Conservation (phyloP, 1,140 invertebrate genomes). For the Elysia chlorotica region DNA sequence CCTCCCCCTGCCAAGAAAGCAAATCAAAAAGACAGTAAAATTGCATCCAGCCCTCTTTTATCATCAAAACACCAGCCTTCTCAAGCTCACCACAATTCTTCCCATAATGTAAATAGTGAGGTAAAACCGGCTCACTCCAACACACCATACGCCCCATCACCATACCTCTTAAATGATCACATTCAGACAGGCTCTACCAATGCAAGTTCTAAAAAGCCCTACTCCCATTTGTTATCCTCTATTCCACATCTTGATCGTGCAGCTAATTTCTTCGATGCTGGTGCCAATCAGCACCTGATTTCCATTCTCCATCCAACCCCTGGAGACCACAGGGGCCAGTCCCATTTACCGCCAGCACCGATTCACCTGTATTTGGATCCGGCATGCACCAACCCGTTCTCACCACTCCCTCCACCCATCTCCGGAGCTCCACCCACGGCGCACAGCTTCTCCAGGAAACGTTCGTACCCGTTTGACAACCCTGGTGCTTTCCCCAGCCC, state of each 20-base stretch:
- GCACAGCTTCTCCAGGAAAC: slow-evolving; percentile 9
- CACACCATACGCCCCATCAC: slow-evolving; percentile 8
- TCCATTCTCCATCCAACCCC: slow-evolving; percentile 10
- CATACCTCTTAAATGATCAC: slow-evolving; percentile 10
- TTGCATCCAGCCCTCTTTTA: too few relatives aligned
- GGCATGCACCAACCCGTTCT: not conserved
- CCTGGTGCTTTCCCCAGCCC: slow-evolving; percentile 12
- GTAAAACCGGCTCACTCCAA: slow-evolving; percentile 13
- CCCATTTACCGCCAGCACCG: slow-evolving; percentile 14
- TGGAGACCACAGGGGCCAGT: not conserved
- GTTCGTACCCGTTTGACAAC: slow-evolving; percentile 13
- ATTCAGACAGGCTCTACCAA: slow-evolving; percentile 4
- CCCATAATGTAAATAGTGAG: too few relatives aligned
- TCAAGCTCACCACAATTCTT: not conserved
- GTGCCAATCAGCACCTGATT: slow-evolving; percentile 12
- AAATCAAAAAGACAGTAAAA: not conserved
- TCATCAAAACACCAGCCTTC: too few relatives aligned
- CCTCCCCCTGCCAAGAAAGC: not conserved
- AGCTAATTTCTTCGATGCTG: too few relatives aligned
- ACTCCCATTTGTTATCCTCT: too few relatives aligned
- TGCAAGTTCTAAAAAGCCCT: too few relatives aligned
- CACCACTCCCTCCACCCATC: not conserved
- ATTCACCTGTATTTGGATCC: slow-evolving; percentile 8
- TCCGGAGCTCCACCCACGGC: not conserved
- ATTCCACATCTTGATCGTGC: too few relatives aligned